Evolutionary conservation across 2,797 vertebrate genomes (phyloP), one percentile per base, ranked within the genome.

Genomic region (Spinus pinus): DNA sequence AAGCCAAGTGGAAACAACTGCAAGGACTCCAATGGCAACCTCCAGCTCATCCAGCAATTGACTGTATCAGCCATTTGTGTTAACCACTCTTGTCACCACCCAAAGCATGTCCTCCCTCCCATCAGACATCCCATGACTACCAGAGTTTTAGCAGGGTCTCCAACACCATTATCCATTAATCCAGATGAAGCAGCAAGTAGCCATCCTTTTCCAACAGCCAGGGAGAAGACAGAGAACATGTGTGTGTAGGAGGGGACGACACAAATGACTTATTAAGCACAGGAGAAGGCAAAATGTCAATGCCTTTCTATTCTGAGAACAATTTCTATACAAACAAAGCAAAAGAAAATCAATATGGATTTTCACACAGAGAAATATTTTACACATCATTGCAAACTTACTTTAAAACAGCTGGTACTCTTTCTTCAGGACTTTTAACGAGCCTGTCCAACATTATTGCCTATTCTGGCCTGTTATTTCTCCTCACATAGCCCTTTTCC

Each of bases 271-370:
- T 72, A 88, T 60, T 90, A 90, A 90, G 41, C 50, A 88, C 21
- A 89, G 15, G 56, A 81, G 56, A 93, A 94, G 37, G 64, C 56
- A 94, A 93, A 92, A 93, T 90, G 92, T 92, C 92, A 95, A 88
- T 95, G 70, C 24, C 19, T 56, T 86, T 90, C 90, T 92, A 82
- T 90, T 93, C 67, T 62, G 60, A 85, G 74, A 92, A 81, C 27
- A 88, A 93, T 85, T 89, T 81, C 70, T 80, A 70, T 20, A 77
- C 60, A 94, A 96, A 93, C 35, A 88, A 88, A 93, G 64, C 31
- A 78, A 78, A 87, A 81, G 75, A 94, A 93, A 93, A 95, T 91
- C 89, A 84, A 86, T 94, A 88, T 9, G 78, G 57, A 84, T 81
- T 96, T 96, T 96, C 62, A 79, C 54, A 79, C 47, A 79, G 65